Percentiles rank a stretch among this genome's conserved stretches.
phyloP scores from a whole-genome alignment of 2,797 vertebrate species.

The Semaprochilodus insignis region DNA sequence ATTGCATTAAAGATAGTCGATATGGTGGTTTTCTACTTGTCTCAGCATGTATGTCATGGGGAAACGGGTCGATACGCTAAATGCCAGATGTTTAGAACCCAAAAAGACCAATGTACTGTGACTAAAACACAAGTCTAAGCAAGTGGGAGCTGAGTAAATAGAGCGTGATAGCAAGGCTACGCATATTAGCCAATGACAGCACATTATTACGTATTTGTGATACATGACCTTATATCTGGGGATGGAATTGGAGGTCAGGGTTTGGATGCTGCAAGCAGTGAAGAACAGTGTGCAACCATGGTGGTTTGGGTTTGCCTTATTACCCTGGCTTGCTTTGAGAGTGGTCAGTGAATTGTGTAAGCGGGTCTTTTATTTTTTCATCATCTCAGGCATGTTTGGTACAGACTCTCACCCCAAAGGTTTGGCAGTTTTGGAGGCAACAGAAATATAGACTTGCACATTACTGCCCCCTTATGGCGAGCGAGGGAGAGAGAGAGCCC shows the following conservation, averaged over 20 bases:
- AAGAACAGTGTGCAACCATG: background rate
- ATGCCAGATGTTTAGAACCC: background rate
- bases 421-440: background rate
- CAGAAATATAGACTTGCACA: slow-evolving; percentile 1
- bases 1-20: slow-evolving; percentile 59
- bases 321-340: background rate
- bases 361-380: background rate
- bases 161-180: background rate
- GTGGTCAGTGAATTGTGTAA: background rate
- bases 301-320: background rate
- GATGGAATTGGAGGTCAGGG: background rate
- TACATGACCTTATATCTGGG: background rate
- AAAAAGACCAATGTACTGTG: background rate
- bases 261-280: background rate
- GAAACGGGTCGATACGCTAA: background rate
- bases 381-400: background rate
- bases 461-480: slow-evolving; percentile 37
- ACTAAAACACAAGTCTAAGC: background rate
- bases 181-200: background rate
- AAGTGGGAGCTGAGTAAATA: background rate
- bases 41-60: slow-evolving; percentile 9
- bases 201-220: no score
- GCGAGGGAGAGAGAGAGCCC: background rate
- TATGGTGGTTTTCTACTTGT: slow-evolving; percentile 27
- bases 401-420: background rate